A percentile compares a stretch with the other conserved stretches of the same genome.
Evolutionary conservation across 2,888 invertebrate genomes (phyloP).

Genomic region (Rhamnusium bicolor): DNA sequence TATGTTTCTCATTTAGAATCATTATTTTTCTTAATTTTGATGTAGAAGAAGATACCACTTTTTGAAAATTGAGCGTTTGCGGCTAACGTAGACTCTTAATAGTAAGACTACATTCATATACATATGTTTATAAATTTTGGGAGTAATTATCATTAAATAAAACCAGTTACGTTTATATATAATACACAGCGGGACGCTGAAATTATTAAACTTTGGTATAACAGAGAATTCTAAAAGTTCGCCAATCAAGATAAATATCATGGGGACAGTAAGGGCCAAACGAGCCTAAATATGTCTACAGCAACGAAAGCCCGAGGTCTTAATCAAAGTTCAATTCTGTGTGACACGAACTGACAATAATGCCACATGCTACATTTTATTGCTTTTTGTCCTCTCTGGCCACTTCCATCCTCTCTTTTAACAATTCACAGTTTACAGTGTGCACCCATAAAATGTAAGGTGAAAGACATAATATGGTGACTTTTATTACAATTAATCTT

Average conservation of each 20-base stretch:
- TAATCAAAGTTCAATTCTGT: conserved; percentile 67
- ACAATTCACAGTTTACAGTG: neutral
- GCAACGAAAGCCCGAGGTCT: conserved; percentile 59
- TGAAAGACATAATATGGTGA: neutral
- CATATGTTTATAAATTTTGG: too few relatives aligned
- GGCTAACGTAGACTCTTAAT: too few relatives aligned
- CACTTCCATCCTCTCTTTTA: neutral
- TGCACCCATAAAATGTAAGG: neutral
- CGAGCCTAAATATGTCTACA: conserved; percentile 58
- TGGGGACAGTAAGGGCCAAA: conserved; percentile 29
- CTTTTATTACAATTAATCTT: neutral
- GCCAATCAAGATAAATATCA: neutral
- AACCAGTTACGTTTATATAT: neutral
- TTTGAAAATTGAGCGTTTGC: too few relatives aligned
- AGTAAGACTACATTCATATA: too few relatives aligned
- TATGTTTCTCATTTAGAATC: too few relatives aligned
- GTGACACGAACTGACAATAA: conserved; percentile 67
- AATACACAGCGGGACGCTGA: neutral
- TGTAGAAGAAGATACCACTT: too few relatives aligned
- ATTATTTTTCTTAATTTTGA: too few relatives aligned
- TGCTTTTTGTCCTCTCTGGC: conserved; percentile 60
- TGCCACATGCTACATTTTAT: conserved; percentile 64
- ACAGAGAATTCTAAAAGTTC: neutral
- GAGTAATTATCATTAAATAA: too few relatives aligned
- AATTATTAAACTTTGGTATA: neutral